Evolutionary conservation across 2,888 invertebrate species (phyloP).

Genomic region (Drosophila nr. perissopoda): DNA sequence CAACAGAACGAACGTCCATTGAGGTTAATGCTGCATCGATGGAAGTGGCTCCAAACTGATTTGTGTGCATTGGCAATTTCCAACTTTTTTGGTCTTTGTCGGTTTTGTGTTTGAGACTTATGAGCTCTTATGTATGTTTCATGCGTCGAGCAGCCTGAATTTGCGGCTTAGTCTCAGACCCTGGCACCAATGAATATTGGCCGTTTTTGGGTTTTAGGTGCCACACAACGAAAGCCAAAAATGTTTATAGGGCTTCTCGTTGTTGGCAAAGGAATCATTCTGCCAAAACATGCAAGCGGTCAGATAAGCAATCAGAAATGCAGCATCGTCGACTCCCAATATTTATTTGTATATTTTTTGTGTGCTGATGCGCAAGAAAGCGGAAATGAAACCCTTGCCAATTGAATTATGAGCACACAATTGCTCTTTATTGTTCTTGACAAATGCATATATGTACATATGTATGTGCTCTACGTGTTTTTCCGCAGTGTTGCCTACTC

Average conservation of each 20-base stretch:
- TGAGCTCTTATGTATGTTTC: conserved; percentile 43
- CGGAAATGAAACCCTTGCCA: conserved; percentile 57
- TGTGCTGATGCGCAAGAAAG: conserved; percentile 36
- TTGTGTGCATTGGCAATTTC: conserved; percentile 38
- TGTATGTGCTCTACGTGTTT: neutral
- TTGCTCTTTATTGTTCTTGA: conserved; percentile 35
- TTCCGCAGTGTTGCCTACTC: neutral
- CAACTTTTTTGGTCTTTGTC: conserved; percentile 36
- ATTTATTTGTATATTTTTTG: conserved; percentile 3
- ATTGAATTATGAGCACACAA: conserved; percentile 63
- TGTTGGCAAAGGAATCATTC: conserved; percentile 23
- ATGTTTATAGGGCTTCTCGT: conserved; percentile 8
- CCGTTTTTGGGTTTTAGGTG: conserved; percentile 45
- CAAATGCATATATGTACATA: neutral
- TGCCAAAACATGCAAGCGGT: conserved; percentile 4
- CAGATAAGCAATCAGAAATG: conserved; percentile 28
- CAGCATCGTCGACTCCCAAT: conserved; percentile 6
- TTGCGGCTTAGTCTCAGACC: conserved; percentile 44
- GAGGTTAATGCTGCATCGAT: conserved; percentile 23
- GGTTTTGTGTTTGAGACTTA: conserved; percentile 59
- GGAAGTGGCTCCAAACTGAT: conserved; percentile 26
- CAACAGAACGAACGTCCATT: conserved; percentile 6
- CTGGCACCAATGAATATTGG: conserved; percentile 37
- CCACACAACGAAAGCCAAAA: conserved; percentile 21
- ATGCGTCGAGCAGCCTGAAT: conserved; percentile 25